phyloP scores from a whole-genome alignment of 2,797 vertebrate genomes.

The Catostomus latipinnis region DNA sequence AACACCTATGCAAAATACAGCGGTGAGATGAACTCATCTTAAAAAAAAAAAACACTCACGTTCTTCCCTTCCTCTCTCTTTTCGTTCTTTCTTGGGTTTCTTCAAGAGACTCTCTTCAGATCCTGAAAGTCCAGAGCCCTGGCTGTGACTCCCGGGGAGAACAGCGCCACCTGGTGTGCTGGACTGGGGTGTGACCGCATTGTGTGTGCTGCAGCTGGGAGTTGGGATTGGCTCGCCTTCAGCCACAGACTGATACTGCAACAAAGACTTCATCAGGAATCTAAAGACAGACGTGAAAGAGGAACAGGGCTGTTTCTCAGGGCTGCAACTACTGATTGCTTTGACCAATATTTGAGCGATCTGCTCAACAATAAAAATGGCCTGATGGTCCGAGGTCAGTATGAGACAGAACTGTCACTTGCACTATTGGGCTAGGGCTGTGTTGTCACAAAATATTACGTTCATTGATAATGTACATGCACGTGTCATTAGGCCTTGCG shows the following conservation, averaged over 20 bases:
- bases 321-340: not conserved
- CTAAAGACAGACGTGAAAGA: conserved; percentile 64
- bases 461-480: no score
- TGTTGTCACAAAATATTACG: no score
- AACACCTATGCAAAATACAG: not conserved
- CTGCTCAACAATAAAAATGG: no score
- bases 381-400: no score
- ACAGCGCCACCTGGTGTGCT: conserved; percentile 68
- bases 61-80: conserved; percentile 85
- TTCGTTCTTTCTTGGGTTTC: conserved; percentile 88
- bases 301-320: not conserved
- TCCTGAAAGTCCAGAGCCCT: conserved; percentile 59
- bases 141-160: conserved; percentile 63
- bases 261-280: conserved; percentile 86
- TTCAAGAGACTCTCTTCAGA: conserved; percentile 81
- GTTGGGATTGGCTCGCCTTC: conserved; percentile 79
- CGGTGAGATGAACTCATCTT: not conserved
- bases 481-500: no score
- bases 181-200: conserved; percentile 61
- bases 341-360: not conserved
- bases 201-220: conserved; percentile 63
- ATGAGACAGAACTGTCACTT: no score
- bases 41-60: conserved; percentile 64
- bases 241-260: conserved; percentile 87
- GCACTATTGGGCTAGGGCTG: no score